Evolutionary conservation across 1,140 invertebrate species (phyloP), one percentile per base, ranked within the genome.

Genomic region (Drosophila teissieri): DNA sequence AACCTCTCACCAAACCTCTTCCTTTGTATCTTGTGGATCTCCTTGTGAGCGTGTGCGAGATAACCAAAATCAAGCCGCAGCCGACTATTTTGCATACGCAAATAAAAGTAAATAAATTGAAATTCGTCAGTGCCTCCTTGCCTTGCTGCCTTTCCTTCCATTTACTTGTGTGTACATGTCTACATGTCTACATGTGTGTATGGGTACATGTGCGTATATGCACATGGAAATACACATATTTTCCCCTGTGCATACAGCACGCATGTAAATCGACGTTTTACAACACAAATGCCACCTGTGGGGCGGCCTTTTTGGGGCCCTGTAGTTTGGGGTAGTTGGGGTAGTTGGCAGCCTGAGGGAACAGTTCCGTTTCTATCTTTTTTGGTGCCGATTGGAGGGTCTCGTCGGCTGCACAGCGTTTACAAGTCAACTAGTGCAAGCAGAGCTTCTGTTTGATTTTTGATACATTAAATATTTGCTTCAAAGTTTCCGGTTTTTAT

Each of bases 41-140:
- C 4, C 39, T 54, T 40, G 19, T 1, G 4, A 4, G 34, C 15
- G 10, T 54, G 51, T 61, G 49, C 62, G 60, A 12, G 15, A 49
- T 80, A 75, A 62, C 80, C 80, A 79, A 84, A 83, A 79, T 83
- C 80, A 83, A 83, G 80, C 80, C 80, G 27, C 67, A 70, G 52
- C 52, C 64, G 68, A 78, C 73, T 86, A 81, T 86, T 85, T 85
- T 85, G 82, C 82, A 85, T 86, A 85, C 68, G 68, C 60, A 85
- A 85, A 85, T 81, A 85, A 86, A 86, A 86, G 76, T 86, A 85
- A 86, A 85, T 85, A 85, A 85, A 85, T 85, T 85, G 81, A 85
- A 85, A 85, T 86, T 57, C 73, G 77, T 69, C 73, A 75, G 40
- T 36, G 40, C 60, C 39, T 19, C 19, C 19, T 19, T 19, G 19